Base-by-base conservation (phyloP, 2,888 invertebrate genomes). In the Lissonota sp. region DNA sequence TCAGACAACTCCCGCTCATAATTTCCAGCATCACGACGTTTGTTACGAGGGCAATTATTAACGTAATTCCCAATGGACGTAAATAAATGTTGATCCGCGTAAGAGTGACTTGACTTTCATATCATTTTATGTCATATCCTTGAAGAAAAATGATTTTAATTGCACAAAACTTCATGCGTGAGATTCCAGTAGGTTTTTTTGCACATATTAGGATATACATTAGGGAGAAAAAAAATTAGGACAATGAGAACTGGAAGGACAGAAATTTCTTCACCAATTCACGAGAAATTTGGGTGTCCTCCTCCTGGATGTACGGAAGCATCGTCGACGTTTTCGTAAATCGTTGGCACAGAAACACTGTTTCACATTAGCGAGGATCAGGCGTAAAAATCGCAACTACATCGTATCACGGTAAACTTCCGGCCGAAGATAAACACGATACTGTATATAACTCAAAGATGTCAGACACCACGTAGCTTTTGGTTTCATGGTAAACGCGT, bases 301-400 rank as follows among this genome's bases (percentile, higher is more conserved):
- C 81, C 55, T 82, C 81, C 7, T 62, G 64, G 14, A 82, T 82
- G 46, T 75, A 75, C 8, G 81, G 78, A 75, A 82, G 78, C 81
- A 82, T 82, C 10, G 74, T 62, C 44, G 39, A 69, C 16, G 39
- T 63, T 60, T 16, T 66, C 53, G 53, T 55, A 14, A 70, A 66
- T 8, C 60, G 42, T 46, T 70, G 66, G 46, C 64, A 69, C 70
- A 64, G 64, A 66, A 74, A 66, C 39, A 44, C 44, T 70, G 53
- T 60, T 26, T 26, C 42, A 57, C 51, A 67, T 60, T 67, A 60
- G 67, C 67, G 26, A 58, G 75, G 37, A 58, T 26, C 42, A 67
- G 40, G 46, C 42, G 66, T 63, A 26, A 60, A 12, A 72, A 14
- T 63, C 12, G 10, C 72, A 71, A 72, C 67, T 14, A 67, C 62